phyloP scores from a whole-genome alignment of 2,797 vertebrate species.

The Cossypha polioptera region DNA sequence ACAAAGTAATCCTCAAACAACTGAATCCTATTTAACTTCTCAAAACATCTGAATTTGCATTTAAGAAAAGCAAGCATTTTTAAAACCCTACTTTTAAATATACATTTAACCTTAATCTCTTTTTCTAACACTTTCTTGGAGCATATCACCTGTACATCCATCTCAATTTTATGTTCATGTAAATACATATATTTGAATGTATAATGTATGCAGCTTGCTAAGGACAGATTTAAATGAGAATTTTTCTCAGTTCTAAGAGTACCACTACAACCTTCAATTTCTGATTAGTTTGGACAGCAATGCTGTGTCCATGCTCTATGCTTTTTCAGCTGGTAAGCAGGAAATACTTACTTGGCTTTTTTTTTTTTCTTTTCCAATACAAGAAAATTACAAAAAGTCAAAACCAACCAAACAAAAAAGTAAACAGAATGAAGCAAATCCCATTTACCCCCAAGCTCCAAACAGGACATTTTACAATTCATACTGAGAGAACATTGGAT shows the following conservation, averaged over 20 bases:
- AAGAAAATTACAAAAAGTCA: not conserved
- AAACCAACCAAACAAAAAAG: fast-evolving
- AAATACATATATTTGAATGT: conserved; percentile 20
- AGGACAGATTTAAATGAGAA: not conserved
- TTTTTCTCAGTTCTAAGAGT: not conserved
- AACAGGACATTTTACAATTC: not conserved
- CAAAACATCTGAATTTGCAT: conserved; percentile 52
- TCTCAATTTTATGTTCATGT: not conserved
- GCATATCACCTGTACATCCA: not conserved
- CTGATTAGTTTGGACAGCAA: not conserved
- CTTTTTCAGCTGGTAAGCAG: not conserved
- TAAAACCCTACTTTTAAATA: conserved; percentile 17
- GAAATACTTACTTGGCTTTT: not conserved
- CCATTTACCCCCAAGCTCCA: fast-evolving
- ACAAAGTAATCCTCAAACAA: conserved; percentile 66
- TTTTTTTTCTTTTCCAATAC: not conserved
- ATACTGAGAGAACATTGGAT: not conserved
- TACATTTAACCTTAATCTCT: conserved; percentile 45
- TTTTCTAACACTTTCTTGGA: conserved; percentile 2
- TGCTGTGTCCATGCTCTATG: not conserved
- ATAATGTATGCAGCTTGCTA: not conserved
- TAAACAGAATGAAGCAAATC: fast-evolving
- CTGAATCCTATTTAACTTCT: conserved; percentile 57
- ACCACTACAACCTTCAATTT: not conserved
- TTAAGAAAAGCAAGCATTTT: conserved; percentile 29